Conservation (phyloP, 2,797 vertebrate genomes). For the Aphelocoma californica region DNA sequence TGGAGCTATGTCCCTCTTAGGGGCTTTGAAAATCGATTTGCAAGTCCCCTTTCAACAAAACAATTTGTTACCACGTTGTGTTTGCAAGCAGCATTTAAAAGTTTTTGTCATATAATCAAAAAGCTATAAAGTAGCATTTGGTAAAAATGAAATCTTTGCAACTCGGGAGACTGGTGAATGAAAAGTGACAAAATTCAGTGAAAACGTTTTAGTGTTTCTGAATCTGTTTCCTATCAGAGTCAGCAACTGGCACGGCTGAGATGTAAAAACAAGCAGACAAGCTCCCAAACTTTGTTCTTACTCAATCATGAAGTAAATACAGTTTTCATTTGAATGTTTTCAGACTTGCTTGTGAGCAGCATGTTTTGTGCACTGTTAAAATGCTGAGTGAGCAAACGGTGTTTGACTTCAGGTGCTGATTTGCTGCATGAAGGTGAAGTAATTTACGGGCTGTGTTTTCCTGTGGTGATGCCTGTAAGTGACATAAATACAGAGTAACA, state of each 20-base stretch:
- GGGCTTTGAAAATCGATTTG: neutral
- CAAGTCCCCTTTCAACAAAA: neutral
- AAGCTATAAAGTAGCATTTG: neutral
- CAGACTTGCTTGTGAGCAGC: neutral
- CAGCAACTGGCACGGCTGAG: neutral
- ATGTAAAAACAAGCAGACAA: neutral
- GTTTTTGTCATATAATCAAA: neutral
- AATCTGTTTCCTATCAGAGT: neutral
- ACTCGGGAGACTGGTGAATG: neutral
- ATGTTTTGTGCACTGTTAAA: neutral
- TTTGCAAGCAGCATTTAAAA: neutral
- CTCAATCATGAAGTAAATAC: neutral
- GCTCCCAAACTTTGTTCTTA: neutral
- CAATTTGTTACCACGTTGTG: neutral
- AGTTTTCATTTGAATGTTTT: neutral
- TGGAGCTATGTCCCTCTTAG: neutral
- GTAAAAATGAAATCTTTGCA: neutral
- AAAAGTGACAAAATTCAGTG: neutral
- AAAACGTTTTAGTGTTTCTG: neutral
- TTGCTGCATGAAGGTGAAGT: neutral
- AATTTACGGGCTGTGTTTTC: neutral
- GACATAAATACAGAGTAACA: slow-evolving; percentile 31
- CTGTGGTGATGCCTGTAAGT: neutral
- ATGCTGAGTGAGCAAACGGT: neutral
- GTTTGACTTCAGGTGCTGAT: neutral